phyloP scores from a whole-genome alignment of 2,888 invertebrate species.

The Capitulum mitella region DNA sequence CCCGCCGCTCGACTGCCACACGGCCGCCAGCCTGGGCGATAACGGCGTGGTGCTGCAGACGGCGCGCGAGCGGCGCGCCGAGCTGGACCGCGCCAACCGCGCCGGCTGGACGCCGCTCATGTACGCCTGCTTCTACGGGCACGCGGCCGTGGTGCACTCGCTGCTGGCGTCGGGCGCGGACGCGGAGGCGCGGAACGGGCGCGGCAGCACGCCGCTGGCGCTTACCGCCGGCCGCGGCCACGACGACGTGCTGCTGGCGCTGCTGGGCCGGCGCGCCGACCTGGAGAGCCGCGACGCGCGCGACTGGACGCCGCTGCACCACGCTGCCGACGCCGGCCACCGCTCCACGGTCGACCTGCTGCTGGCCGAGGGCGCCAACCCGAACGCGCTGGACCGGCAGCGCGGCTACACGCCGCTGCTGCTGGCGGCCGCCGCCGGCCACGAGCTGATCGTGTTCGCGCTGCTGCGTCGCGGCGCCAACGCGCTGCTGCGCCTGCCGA shows the following conservation, averaged over 20 bases:
- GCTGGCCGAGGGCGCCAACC: constrained; percentile 43
- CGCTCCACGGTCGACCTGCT: constrained; percentile 45
- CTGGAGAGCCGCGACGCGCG: constrained; percentile 43
- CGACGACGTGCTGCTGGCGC: constrained; percentile 3
- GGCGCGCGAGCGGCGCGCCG: neutral
- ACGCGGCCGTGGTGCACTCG: constrained; percentile 43
- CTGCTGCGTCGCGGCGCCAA: constrained; percentile 42
- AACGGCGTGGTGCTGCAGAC: neutral
- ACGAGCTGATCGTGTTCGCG: constrained; percentile 44
- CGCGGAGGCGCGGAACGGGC: neutral
- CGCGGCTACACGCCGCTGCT: constrained; percentile 45
- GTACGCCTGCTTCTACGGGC: constrained; percentile 47
- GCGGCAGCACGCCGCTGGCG: neutral
- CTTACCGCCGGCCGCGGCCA: neutral
- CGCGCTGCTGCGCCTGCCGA: constrained; percentile 41
- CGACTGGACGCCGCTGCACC: constrained; percentile 46
- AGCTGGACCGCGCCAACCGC: constrained; percentile 38
- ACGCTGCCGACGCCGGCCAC: constrained; percentile 46
- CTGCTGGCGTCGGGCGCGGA: constrained; percentile 38
- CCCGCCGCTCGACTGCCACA: constrained; percentile 9
- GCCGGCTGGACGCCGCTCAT: constrained; percentile 47
- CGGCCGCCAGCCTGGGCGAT: constrained; percentile 27
- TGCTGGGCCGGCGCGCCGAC: constrained; percentile 39
- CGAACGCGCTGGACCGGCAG: constrained; percentile 43
- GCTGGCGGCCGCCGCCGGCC: constrained; percentile 42